Base-by-base conservation (phyloP, 1,140 invertebrate species). In the Nymphalis io region DNA sequence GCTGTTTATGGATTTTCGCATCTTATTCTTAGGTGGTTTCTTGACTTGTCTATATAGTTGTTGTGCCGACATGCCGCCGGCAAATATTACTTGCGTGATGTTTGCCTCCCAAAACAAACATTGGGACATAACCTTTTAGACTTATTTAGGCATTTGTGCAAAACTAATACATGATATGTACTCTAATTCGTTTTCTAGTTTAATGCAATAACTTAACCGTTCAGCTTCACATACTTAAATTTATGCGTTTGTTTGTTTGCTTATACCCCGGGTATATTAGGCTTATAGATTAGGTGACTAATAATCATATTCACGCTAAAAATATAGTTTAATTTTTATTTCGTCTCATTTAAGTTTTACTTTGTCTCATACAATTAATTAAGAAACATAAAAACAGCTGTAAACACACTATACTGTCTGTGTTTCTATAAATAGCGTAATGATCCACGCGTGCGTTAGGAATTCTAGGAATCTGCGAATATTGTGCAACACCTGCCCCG, bases 401-500 rank as follows among this genome's bases (percentile, higher is more conserved):
- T 55, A 55, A 20, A 27, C 12, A 55, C 21, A 27, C 46, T 8
- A 51, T 55, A 55, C 4, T 23, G 51, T 55, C 23, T 55, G 13
- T 21, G 51, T n/a, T 84, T 81, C 71, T 79, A 85, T 81, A 88
- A 79, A 84, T 82, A 84, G 79, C 62, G 65, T 62, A 74, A 77
- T 81, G 74, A 80, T 73, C 72, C 75, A 78, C 75, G 79, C 70
- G 68, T 70, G 74, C 65, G 46, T 53, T 66, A 51, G 70, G 78
- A 73, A 84, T 85, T 84, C 84, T 72, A 83, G 79, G 81, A 88
- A 85, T 85, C 71, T 80, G 84, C 64, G 77, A 81, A 82, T 89
- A 87, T 89, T 89, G 89, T 88, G 86, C 87, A 89, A 91, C 87
- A 89, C 77, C 85, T 87, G 85, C 85, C 68, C 48, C 72, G 67